phyloP scores from a whole-genome alignment of 2,113 vertebrate genomes.

The Mustela lutreola region DNA sequence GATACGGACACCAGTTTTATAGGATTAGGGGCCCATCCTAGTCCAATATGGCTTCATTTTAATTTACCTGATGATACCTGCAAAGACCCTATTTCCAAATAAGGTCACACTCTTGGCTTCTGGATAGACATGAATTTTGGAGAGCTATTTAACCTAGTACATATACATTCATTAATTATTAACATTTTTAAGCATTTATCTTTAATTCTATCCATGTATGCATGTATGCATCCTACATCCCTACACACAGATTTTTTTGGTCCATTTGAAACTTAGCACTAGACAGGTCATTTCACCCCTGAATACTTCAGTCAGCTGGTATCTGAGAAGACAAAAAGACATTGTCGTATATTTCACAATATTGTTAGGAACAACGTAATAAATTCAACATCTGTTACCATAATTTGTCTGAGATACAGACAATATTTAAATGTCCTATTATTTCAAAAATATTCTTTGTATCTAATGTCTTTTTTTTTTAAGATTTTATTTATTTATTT shows the following conservation, averaged over 20 bases:
- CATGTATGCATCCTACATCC: background rate
- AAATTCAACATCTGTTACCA: background rate
- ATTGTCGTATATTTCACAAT: background rate
- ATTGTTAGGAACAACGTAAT: background rate
- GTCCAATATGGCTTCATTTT: background rate
- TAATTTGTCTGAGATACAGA: background rate
- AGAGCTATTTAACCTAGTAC: background rate
- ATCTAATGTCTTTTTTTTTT: background rate
- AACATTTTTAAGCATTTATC: background rate
- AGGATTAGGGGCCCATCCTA: background rate
- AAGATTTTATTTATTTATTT: too few species aligned
- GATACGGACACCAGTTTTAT: background rate
- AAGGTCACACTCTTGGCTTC: background rate
- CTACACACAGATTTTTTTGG: background rate
- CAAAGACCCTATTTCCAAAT: background rate
- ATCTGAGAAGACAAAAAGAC: background rate
- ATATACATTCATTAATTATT: background rate
- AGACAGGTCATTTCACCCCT: background rate
- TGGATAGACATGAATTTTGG: background rate
- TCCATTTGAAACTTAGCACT: background rate
- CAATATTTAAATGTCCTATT: background rate
- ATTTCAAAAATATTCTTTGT: background rate
- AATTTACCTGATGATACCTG: background rate
- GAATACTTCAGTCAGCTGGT: background rate
- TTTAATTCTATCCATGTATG: background rate